These are phyloP conservation scores for Danionella dracula DNA, from an alignment of 2,797 vertebrate genomes.

Conservation along the genomic window DNA sequence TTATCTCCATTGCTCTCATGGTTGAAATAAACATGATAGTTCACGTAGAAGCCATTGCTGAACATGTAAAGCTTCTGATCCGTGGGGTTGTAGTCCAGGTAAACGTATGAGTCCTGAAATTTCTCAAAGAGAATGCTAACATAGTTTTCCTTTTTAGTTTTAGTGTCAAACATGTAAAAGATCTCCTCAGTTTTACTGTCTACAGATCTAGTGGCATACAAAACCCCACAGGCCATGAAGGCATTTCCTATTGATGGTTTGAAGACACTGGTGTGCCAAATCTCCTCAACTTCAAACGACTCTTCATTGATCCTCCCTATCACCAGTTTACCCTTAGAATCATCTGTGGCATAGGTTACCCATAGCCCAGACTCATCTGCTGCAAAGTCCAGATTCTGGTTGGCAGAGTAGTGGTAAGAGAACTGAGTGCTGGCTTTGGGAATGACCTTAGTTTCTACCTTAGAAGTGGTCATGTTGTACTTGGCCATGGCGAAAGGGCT, in stretches of 20 bases:
- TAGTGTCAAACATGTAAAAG: constrained; percentile 65
- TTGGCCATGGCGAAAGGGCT: constrained; percentile 60
- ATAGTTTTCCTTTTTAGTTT: constrained; percentile 54
- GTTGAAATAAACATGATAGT: constrained; percentile 55
- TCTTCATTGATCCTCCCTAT: constrained; percentile 60
- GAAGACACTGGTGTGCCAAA: constrained; percentile 54
- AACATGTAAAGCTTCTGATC: constrained; percentile 71
- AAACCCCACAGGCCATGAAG: constrained; percentile 67
- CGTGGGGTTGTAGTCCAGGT: constrained; percentile 64
- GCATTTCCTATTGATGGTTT: constrained; percentile 59
- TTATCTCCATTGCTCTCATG: constrained; percentile 39
- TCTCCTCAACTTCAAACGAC: constrained; percentile 50
- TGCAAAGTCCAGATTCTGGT: constrained; percentile 71
- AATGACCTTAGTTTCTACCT: constrained; percentile 52
- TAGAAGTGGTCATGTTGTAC: constrained; percentile 57
- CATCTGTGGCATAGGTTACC: constrained; percentile 68
- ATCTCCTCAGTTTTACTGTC: constrained; percentile 62
- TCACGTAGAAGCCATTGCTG: constrained; percentile 64
- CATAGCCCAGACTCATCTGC: constrained; percentile 72
- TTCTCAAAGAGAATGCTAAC: constrained; percentile 58
- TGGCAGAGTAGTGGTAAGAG: constrained; percentile 58
- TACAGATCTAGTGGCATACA: constrained; percentile 58
- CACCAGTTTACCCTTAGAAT: constrained; percentile 62
- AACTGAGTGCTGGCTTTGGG: constrained; percentile 59
- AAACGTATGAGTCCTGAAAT: constrained; percentile 54